Evolutionary conservation across 2,888 invertebrate species (phyloP).

Genomic region (Zele albiditarsus): DNA sequence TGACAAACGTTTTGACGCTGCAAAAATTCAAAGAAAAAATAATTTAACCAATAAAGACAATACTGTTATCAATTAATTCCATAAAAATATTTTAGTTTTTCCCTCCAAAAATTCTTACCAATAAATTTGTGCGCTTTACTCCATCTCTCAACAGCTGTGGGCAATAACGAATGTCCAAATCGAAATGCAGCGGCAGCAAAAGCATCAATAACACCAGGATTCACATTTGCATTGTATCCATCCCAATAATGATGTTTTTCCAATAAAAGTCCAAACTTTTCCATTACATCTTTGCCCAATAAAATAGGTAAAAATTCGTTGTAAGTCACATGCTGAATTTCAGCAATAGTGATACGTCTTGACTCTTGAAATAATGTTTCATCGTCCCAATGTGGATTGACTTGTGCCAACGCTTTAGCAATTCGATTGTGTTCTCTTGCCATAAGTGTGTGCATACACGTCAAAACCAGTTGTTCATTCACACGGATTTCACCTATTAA

Average conservation of each 20-base stretch:
- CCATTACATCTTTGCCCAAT: slow-evolving; percentile 92
- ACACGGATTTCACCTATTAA: slow-evolving; percentile 89
- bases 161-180: slow-evolving; percentile 92
- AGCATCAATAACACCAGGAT: slow-evolving; percentile 91
- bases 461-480: slow-evolving; percentile 91
- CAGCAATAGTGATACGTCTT: slow-evolving; percentile 87
- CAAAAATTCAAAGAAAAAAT: slow-evolving; percentile 55
- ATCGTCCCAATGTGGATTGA: slow-evolving; percentile 96
- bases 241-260: slow-evolving; percentile 90
- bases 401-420: slow-evolving; percentile 82
- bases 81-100: slow-evolving; percentile 16
- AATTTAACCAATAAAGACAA: not conserved
- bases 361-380: slow-evolving; percentile 93
- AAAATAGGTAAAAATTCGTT: slow-evolving; percentile 93
- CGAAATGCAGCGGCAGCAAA: slow-evolving; percentile 95
- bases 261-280: slow-evolving; percentile 88
- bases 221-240: slow-evolving; percentile 87
- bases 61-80: slow-evolving; percentile 9
- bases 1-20: slow-evolving; percentile 90
- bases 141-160: slow-evolving; percentile 94
- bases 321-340: slow-evolving; percentile 91
- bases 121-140: slow-evolving; percentile 96
- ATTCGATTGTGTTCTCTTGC: slow-evolving; percentile 93
- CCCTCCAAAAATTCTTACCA: slow-evolving; percentile 75
- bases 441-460: slow-evolving; percentile 94